phyloP scores from a whole-genome alignment of 2,888 invertebrate genomes.

The Troilus luridus region DNA sequence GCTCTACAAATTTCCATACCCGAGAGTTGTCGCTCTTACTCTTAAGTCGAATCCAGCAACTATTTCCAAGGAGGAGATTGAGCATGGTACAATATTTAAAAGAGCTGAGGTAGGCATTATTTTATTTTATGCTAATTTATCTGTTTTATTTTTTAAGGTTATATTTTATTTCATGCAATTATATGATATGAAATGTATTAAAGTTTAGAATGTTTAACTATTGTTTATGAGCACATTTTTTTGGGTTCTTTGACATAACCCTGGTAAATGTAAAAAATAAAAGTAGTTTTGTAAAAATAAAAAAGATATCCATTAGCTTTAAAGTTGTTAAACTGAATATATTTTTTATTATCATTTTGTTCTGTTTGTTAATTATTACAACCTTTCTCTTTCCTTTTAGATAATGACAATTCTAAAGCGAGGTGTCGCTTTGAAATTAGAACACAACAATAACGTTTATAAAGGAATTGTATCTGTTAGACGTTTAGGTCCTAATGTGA shows the following conservation, averaged over 20 bases:
- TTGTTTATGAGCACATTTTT: too few species aligned
- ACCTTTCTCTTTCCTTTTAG: slow-evolving; percentile 26
- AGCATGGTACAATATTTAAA: slow-evolving; percentile 56
- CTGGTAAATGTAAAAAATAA: not conserved
- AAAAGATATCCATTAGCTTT: not conserved
- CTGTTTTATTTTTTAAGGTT: not conserved
- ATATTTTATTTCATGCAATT: not conserved
- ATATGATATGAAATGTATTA: not conserved
- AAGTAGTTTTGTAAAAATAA: not conserved
- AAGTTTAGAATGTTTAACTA: too few species aligned
- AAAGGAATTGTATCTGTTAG: slow-evolving; percentile 68
- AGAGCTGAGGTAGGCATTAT: slow-evolving; percentile 58
- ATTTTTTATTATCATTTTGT: not conserved
- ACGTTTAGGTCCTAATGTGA: slow-evolving; percentile 67
- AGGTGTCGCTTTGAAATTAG: slow-evolving; percentile 59
- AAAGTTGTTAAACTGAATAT: not conserved
- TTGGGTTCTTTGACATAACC: too few species aligned
- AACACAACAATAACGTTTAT: slow-evolving; percentile 52
- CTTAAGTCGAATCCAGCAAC: slow-evolving; percentile 47
- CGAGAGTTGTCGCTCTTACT: slow-evolving; percentile 58
- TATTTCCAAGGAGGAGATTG: slow-evolving; percentile 50
- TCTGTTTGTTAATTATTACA: not conserved
- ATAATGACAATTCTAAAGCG: slow-evolving; percentile 58
- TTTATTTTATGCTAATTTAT: not conserved
- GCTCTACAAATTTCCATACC: slow-evolving; percentile 61